Evolutionary conservation across 2,888 invertebrate genomes (phyloP), one percentile per base, ranked within the genome.

Genomic region (Ophion obscuratus): DNA sequence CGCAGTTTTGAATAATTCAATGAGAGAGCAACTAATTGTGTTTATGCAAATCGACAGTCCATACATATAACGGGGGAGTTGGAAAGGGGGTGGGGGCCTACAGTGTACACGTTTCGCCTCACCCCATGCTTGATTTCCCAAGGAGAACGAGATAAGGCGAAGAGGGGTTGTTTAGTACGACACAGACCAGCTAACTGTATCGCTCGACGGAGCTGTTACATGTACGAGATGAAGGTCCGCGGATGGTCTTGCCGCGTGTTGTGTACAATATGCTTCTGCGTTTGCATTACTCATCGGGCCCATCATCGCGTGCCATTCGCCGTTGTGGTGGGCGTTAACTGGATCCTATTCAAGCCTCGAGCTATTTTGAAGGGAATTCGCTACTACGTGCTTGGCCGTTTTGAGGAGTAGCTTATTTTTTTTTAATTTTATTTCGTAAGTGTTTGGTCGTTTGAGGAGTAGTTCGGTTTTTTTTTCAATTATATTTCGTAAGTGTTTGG

Each of bases 1-100:
- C 88, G 53, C 53, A 53, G 87, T 91, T 92, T 91, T 93, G 93
- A 93, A 93, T 93, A 92, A 93, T 93, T 93, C 92, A 93, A 92
- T 91, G 83, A 76, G 77, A 90, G 88, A 90, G 90, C 90, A 90
- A 91, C 92, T 93, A 93, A 93, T 93, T 93, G 93, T 93, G 90
- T 93, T 93, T 91, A 93, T 93, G 93, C 91, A 93, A 93, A 93
- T 93, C 83, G 85, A 83, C 87, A 87, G 81, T 40, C 70, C 68
- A 67, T 75, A 61, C 83, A 14, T 40, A 74, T 67, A 68, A 61
- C 83, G 20, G 44, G 76, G 24, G 75, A 71, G 81, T 68, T 66
- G 14, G 14, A 11, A 14, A 53, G 53, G 14, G 11, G 53, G 53
- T 14, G 14, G 53, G 14, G 53, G 53, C 11, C 44, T 57, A 81